Base-by-base conservation (phyloP, 2,888 invertebrate genomes). In the Oegoconia quadripuncta region DNA sequence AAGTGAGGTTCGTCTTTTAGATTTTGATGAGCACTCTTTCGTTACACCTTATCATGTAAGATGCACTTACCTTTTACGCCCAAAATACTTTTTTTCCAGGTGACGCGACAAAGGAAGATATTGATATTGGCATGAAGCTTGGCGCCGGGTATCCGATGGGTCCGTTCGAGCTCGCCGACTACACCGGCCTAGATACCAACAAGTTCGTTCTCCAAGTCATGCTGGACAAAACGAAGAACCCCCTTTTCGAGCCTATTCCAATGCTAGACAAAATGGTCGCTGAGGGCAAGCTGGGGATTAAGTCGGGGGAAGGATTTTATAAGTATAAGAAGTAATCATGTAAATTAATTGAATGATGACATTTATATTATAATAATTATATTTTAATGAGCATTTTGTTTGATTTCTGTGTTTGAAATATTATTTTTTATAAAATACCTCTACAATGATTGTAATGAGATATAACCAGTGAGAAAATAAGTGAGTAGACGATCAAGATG, bases 61-160 rank as follows among this genome's bases (percentile, higher is more conserved):
- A n/a, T n/a, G n/a, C n/a, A n/a, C n/a, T n/a, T n/a, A n/a, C n/a
- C n/a, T n/a, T n/a, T n/a, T n/a, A n/a, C n/a, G n/a, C n/a, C n/a
- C n/a, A n/a, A n/a, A n/a, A n/a, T n/a, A n/a, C n/a, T 20, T 20
- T 9, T 8, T 37, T 48, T 44, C 0, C 65, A 91, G 92, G 92
- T 16, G 93, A 93, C 67, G 93, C 93, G 0, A 81, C 91, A 8
- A 90, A 92, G 6, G 84, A 90, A 55, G 96, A 97, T 70, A 94
- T 97, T 41, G 97, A 97, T 63, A 92, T 89, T 6, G 96, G 95
- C 1, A 96, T 97, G 96, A 97, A 97, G 74, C 78, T 97, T 11
- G 97, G 97, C n/a, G 95, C 95, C 3, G 93, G 94, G 0, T 91
- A 95, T 76, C 96, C 96, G 0, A 96, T 97, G 96, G 97, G 97